phyloP scores from a whole-genome alignment of 1,140 invertebrate species.

The Kradibia gibbosae region DNA sequence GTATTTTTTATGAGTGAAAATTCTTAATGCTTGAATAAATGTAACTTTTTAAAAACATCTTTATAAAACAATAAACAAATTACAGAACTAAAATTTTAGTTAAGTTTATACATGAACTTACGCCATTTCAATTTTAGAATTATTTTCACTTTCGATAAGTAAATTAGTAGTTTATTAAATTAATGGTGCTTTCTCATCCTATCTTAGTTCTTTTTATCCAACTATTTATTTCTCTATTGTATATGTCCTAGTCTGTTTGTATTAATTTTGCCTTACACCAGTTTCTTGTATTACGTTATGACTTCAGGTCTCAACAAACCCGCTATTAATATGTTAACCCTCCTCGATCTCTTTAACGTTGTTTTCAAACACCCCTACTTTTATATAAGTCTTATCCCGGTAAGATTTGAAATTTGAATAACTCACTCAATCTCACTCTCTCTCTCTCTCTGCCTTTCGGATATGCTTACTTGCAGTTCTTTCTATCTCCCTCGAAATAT shows the following conservation, averaged over 20 bases:
- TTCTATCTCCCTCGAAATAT: conserved; percentile 20
- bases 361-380: conserved; percentile 51
- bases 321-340: conserved; percentile 65
- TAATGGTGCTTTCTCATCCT: background rate
- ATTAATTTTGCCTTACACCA: background rate
- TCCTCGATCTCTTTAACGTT: conserved; percentile 54
- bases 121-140: too few relatives aligned
- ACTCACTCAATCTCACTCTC: conserved; percentile 1
- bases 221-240: background rate
- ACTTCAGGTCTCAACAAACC: conserved; percentile 36
- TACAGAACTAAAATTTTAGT: too few relatives aligned
- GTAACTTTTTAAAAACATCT: too few relatives aligned
- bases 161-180: conserved; percentile 13
- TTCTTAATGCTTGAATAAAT: too few relatives aligned
- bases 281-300: conserved; percentile 7
- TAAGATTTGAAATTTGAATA: conserved; percentile 54
- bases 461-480: background rate
- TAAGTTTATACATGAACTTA: too few relatives aligned
- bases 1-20: too few relatives aligned
- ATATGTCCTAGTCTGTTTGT: background rate
- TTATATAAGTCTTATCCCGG: conserved; percentile 61
- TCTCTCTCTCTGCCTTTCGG: conserved; percentile 4
- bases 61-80: too few relatives aligned
- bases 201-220: background rate
- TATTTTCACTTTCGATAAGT: background rate